These are phyloP conservation scores for Stenolophus ochropezus DNA, from an alignment of 2,888 invertebrate species.

Conservation along the genomic window DNA sequence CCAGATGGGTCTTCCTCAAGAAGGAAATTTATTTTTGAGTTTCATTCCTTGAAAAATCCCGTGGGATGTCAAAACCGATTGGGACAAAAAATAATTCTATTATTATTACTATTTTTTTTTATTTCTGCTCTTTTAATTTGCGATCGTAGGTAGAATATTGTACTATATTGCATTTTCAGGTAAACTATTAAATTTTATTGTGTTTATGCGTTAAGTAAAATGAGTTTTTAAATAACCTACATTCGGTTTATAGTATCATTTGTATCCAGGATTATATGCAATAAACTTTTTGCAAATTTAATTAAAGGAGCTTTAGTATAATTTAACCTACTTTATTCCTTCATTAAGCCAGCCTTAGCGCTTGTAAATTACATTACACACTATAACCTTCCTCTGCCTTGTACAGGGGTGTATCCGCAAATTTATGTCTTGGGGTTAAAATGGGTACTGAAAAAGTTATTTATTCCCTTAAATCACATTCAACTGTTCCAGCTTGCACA, in stretches of 20 bases:
- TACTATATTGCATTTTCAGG: no score
- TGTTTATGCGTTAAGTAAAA: no score
- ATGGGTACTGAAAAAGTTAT: background rate
- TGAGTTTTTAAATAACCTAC: background rate
- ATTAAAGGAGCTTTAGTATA: slow-evolving; percentile 15
- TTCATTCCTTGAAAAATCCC: no score
- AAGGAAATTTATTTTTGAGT: no score
- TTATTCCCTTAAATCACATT: slow-evolving; percentile 15
- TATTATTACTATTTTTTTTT: no score
- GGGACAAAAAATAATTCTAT: no score
- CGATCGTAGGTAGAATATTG: no score
- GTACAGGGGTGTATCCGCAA: background rate
- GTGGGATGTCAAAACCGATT: no score
- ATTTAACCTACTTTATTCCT: slow-evolving; percentile 44
- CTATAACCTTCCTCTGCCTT: background rate
- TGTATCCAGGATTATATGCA: background rate
- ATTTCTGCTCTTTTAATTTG: no score
- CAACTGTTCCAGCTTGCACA: background rate
- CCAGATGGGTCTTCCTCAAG: no score
- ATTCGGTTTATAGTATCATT: background rate
- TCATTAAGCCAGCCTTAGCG: slow-evolving; percentile 25
- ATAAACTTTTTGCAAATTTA: slow-evolving; percentile 24
- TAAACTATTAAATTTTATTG: no score
- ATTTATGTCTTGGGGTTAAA: background rate
- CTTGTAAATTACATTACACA: slow-evolving; percentile 31